Conservation (phyloP, 2,888 invertebrate genomes). For the Apoda limacodes region DNA sequence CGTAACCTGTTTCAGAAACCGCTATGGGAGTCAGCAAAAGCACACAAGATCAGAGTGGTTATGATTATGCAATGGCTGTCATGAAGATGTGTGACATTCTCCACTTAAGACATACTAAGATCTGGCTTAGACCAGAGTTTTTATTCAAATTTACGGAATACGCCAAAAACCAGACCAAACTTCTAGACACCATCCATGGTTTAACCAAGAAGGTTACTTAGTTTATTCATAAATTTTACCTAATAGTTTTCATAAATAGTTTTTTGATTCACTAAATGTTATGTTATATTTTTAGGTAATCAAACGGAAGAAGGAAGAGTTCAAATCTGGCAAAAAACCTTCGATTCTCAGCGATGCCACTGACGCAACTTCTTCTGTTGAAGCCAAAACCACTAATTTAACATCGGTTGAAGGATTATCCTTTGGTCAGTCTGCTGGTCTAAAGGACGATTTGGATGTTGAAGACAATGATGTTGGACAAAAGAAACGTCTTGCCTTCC, state of each 20-base stretch:
- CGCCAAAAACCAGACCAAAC: slow-evolving; percentile 79
- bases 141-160: slow-evolving; percentile 82
- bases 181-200: slow-evolving; percentile 82
- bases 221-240: background rate
- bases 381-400: slow-evolving; percentile 27
- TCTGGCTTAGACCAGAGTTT: slow-evolving; percentile 82
- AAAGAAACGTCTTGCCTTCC: slow-evolving; percentile 86
- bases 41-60: slow-evolving; percentile 84
- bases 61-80: slow-evolving; percentile 88
- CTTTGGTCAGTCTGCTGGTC: slow-evolving; percentile 77
- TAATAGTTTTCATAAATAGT: background rate
- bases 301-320: slow-evolving; percentile 81
- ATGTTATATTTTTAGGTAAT: slow-evolving; percentile 67
- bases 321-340: slow-evolving; percentile 71
- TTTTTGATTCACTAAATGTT: too few species aligned
- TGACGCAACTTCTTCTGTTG: slow-evolving; percentile 24
- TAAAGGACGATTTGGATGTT: slow-evolving; percentile 85
- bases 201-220: slow-evolving; percentile 72
- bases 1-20: slow-evolving; percentile 74
- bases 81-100: slow-evolving; percentile 92
- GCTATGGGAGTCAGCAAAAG: slow-evolving; percentile 90
- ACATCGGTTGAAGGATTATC: slow-evolving; percentile 75
- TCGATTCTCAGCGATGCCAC: slow-evolving; percentile 32
- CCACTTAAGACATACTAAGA: slow-evolving; percentile 83
- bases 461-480: slow-evolving; percentile 83